Conservation (phyloP, 2,797 vertebrate species). For the Bradypus variegatus region DNA sequence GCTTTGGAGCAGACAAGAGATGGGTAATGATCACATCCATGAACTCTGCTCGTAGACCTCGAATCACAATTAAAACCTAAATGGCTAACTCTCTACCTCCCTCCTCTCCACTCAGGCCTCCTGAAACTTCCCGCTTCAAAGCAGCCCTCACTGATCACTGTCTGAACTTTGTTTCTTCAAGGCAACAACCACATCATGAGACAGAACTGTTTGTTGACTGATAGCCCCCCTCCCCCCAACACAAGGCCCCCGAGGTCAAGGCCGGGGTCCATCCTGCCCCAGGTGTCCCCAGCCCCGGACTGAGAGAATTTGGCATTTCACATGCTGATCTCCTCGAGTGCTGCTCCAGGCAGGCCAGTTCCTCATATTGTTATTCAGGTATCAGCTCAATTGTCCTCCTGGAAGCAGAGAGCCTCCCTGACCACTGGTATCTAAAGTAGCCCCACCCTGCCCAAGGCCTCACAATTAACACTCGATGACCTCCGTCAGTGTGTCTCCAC, state of each 20-base stretch:
- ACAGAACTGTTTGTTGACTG: background rate
- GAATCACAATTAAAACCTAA: background rate
- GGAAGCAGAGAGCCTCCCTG: slow-evolving; percentile 29
- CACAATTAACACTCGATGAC: slow-evolving; percentile 27
- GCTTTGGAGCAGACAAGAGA: background rate
- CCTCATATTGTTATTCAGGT: slow-evolving; percentile 60
- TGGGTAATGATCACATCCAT: too few relatives aligned
- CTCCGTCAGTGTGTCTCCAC: slow-evolving; percentile 31
- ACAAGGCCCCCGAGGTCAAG: slow-evolving; percentile 10
- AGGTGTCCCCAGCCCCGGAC: background rate
- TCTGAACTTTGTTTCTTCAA: slow-evolving; percentile 46
- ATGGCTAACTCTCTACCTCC: background rate
- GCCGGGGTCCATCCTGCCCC: background rate
- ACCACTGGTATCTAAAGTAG: slow-evolving; percentile 47
- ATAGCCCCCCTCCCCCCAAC: background rate
- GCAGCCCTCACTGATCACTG: background rate
- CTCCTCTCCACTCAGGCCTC: background rate
- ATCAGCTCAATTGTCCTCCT: slow-evolving; percentile 22
- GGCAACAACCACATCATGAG: background rate
- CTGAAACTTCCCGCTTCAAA: slow-evolving; percentile 6
- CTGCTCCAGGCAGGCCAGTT: background rate
- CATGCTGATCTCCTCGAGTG: slow-evolving; percentile 27
- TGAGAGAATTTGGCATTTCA: background rate
- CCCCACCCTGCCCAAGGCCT: slow-evolving; percentile 48
- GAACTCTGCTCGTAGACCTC: background rate